A percentile compares a stretch with the other conserved stretches of the same genome.
Evolutionary conservation across 2,113 vertebrate species (phyloP).

Genomic region (Ginglymostoma cirratum): DNA sequence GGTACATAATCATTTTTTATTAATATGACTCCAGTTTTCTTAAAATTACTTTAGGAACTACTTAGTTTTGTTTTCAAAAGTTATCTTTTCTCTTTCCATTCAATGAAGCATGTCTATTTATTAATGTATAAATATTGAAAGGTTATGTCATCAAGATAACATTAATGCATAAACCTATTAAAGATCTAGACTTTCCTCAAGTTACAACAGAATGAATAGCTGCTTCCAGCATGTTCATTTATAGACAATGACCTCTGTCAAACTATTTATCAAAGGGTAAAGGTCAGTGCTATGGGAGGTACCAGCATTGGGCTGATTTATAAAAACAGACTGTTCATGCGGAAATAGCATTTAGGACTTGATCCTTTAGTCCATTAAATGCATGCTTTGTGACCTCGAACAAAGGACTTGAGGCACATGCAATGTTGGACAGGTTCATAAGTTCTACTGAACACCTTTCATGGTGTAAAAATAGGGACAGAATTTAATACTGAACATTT

Average conservation of each 20-base stretch:
- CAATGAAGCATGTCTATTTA: constrained; percentile 14
- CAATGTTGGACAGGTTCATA: constrained; percentile 49
- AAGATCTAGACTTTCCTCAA: constrained; percentile 48
- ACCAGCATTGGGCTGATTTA: constrained; percentile 52
- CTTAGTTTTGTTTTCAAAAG: neutral
- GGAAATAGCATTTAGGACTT: constrained; percentile 60
- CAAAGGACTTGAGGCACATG: constrained; percentile 46
- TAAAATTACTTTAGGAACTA: neutral
- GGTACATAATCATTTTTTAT: neutral
- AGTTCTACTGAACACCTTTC: constrained; percentile 29
- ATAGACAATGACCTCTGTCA: constrained; percentile 70
- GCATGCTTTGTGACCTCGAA: constrained; percentile 58
- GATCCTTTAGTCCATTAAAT: constrained; percentile 55
- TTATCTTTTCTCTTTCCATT: neutral
- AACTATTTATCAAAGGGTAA: constrained; percentile 62
- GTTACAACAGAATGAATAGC: constrained; percentile 53
- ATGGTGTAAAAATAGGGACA: constrained; percentile 18
- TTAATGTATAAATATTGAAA: constrained; percentile 43
- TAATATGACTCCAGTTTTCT: neutral
- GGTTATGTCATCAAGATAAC: constrained; percentile 47
- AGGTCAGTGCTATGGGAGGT: constrained; percentile 65
- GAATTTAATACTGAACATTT: constrained; percentile 8
- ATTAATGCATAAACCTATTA: constrained; percentile 46
- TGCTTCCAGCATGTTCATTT: constrained; percentile 54
- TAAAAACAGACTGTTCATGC: constrained; percentile 61